Conservation (phyloP, 1,140 invertebrate species). For the Papilio glaucus region DNA sequence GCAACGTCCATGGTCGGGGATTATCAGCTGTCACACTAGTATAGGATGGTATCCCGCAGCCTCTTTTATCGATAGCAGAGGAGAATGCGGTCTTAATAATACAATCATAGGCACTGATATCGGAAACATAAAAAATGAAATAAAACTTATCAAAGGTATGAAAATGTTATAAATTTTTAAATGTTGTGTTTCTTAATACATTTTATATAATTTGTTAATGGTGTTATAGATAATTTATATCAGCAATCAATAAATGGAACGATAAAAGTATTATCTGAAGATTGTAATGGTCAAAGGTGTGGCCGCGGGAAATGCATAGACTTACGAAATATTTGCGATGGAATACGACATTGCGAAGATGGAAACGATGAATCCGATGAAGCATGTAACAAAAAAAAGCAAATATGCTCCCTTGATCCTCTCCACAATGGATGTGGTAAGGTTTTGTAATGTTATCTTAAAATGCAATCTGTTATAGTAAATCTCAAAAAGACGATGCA, state of each 20-base stretch:
- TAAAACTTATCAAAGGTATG: conserved; percentile 77
- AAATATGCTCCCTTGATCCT: conserved; percentile 60
- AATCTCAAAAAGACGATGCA: too few species aligned
- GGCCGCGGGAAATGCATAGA: conserved; percentile 88
- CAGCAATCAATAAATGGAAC: conserved; percentile 11
- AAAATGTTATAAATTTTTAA: not conserved
- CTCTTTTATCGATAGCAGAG: conserved; percentile 81
- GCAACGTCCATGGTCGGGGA: conserved; percentile 83
- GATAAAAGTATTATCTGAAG: conserved; percentile 40
- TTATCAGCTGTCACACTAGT: conserved; percentile 84
- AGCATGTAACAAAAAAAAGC: conserved; percentile 77
- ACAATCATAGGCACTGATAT: conserved; percentile 78
- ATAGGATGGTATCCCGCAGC: conserved; percentile 86
- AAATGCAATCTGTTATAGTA: too few species aligned
- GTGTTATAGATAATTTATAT: not conserved
- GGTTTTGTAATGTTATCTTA: too few species aligned
- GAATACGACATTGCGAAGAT: conserved; percentile 88
- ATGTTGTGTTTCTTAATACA: not conserved
- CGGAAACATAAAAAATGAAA: conserved; percentile 77
- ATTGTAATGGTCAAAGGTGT: conserved; percentile 87
- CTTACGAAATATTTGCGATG: conserved; percentile 87
- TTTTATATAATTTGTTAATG: not conserved
- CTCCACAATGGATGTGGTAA: conserved; percentile 72
- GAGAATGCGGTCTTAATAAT: conserved; percentile 80
- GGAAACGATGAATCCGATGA: conserved; percentile 85